Percentiles rank a stretch among this genome's conserved stretches.
Conservation (phyloP, 1,140 invertebrate species). For the Eueides isabella region DNA sequence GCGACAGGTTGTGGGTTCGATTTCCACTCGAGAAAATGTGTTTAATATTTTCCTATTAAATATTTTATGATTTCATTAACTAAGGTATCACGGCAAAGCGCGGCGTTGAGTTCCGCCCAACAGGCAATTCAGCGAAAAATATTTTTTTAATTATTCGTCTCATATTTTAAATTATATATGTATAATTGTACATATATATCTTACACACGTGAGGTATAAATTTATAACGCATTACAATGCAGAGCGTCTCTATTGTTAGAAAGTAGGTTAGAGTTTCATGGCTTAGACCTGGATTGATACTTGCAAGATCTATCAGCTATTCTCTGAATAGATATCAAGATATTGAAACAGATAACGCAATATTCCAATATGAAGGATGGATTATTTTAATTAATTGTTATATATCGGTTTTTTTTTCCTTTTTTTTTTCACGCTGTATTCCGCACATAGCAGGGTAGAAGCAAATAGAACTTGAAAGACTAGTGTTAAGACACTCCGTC, state of each 20-base stretch:
- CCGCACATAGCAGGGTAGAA: no score
- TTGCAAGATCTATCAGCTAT: background rate
- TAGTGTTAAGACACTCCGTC: background rate
- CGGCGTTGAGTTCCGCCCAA: no score
- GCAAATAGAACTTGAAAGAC: background rate
- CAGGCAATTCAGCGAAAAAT: no score
- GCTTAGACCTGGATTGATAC: slow-evolving; percentile 14
- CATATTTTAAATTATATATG: background rate
- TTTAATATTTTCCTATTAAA: no score
- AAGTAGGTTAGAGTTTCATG: slow-evolving; percentile 17
- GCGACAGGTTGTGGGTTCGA: no score
- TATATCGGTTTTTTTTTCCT: no score
- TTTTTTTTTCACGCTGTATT: no score
- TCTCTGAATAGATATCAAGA: slow-evolving; percentile 5
- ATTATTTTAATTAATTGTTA: background rate
- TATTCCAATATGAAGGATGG: background rate
- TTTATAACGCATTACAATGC: slow-evolving; percentile 5
- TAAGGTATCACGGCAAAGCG: no score
- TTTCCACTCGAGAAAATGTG: no score
- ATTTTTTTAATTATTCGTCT: background rate
- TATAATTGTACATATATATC: background rate
- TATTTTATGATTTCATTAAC: no score
- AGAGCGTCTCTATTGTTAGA: slow-evolving; percentile 12
- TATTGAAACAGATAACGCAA: slow-evolving; percentile 2
- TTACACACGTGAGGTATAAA: background rate